Evolutionary conservation across 2,888 invertebrate genomes (phyloP), one percentile per base, ranked within the genome.

Genomic region (Poecilus cupreus): DNA sequence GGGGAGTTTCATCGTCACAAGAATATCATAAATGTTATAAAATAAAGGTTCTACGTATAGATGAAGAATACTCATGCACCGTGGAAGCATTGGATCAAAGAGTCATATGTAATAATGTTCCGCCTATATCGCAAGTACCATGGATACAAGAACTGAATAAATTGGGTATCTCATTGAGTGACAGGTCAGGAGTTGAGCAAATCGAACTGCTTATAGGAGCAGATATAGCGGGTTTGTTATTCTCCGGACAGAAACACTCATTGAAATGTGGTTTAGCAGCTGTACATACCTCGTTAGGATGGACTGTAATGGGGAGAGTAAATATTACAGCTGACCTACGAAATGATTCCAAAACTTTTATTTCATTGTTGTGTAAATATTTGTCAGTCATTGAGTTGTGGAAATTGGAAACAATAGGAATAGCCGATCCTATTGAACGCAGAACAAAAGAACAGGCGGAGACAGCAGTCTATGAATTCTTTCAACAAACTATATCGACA

Each of bases 391-490:
- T n/a, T n/a, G n/a, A n/a, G n/a, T n/a, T n/a, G n/a, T n/a, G n/a
- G n/a, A n/a, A n/a, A n/a, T n/a, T n/a, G n/a, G n/a, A n/a, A n/a
- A n/a, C n/a, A n/a, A 43, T 87, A 86, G 85, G 79, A 18, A 20
- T 82, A 86, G 3, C 86, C 86, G 37, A 81, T 83, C 5, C 49
- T 86, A 2, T 86, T 86, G 0, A 86, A 86, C 3, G 81, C 13
- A n/a, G 84, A 87, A 82, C 84, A 85, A 0, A 64, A 83, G 1
- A 82, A 85, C 79, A 83, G 74, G 16, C 46, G 3, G 83, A 85
- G 24, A 46, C 80, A 37, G 77, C 68, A 8, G 83, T 84, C 0
- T 83, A 81, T 72, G 76, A 84, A 10, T n/a, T n/a, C n/a, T n/a
- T n/a, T n/a, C n/a, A n/a, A n/a, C n/a, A n/a, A n/a, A n/a, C n/a